phyloP scores from a whole-genome alignment of 1,140 invertebrate species.

The Lethrus apterus region DNA sequence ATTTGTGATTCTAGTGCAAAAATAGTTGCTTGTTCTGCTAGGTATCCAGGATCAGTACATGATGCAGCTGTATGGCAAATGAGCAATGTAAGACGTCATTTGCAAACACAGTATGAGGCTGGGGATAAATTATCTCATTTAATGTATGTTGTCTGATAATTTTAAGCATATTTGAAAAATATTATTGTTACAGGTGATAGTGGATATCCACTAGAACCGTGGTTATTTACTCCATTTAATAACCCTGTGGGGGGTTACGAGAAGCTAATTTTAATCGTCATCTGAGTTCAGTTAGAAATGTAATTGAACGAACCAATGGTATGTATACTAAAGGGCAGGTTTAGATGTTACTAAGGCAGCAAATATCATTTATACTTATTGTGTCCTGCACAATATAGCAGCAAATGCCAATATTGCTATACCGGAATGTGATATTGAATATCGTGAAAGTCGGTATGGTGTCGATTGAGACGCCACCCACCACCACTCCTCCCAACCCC shows the following conservation, averaged over 20 bases:
- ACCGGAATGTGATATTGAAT: too few species aligned
- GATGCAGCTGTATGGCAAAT: slow-evolving; percentile 5
- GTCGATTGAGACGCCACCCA: too few species aligned
- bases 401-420: too few species aligned
- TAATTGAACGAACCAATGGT: slow-evolving; percentile 29
- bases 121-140: too few species aligned
- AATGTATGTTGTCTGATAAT: too few species aligned
- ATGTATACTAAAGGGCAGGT: slow-evolving; percentile 30
- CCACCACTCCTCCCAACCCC: too few species aligned
- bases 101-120: background rate
- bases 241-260: slow-evolving; percentile 10
- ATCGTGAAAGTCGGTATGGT: too few species aligned
- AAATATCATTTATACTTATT: slow-evolving; percentile 29
- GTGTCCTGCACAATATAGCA: too few species aligned
- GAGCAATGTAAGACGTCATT: background rate
- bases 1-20: slow-evolving; percentile 2
- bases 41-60: slow-evolving; percentile 7
- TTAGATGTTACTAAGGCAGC: slow-evolving; percentile 28
- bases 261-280: slow-evolving; percentile 16
- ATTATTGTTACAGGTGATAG: too few species aligned
- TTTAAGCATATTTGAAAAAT: too few species aligned
- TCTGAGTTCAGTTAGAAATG: slow-evolving; percentile 15
- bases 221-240: slow-evolving; percentile 26
- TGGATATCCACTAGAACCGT: slow-evolving; percentile 24
- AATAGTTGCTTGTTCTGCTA: slow-evolving; percentile 1